Conservation (phyloP, 2,797 vertebrate genomes). For the Rhynchotus rufescens region DNA sequence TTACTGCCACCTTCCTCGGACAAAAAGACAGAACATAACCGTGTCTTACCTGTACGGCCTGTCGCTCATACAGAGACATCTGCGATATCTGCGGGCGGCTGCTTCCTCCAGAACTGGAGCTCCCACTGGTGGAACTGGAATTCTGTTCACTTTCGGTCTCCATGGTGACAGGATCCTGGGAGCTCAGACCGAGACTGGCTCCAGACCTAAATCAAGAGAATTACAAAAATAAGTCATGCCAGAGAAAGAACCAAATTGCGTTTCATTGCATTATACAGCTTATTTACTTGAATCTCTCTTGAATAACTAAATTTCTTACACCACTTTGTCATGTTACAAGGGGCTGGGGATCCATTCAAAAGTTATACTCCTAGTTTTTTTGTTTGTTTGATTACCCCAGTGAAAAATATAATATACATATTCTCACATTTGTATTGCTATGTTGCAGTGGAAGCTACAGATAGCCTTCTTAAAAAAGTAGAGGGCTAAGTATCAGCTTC, state of each 20-base stretch:
- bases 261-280: background rate
- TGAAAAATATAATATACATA: background rate
- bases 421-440: background rate
- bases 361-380: background rate
- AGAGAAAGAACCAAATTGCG: background rate
- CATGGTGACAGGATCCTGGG: conserved; percentile 81
- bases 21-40: background rate
- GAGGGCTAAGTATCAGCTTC: background rate
- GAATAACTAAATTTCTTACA: background rate
- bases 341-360: background rate
- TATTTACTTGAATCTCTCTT: background rate
- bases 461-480: background rate
- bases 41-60: conserved; percentile 92
- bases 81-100: conserved; percentile 94
- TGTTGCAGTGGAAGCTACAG: background rate
- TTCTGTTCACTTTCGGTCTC: conserved; percentile 96
- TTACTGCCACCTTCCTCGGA: background rate
- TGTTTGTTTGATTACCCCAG: background rate
- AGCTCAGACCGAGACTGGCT: conserved; percentile 57
- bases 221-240: conserved; percentile 20
- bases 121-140: conserved; percentile 87
- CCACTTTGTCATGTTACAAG: background rate
- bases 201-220: conserved; percentile 60
- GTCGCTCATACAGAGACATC: conserved; percentile 97
- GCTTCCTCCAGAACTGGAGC: conserved; percentile 87